Evolutionary conservation across 2,113 vertebrate genomes (phyloP), one percentile per base, ranked within the genome.

Genomic region (Rhinolophus ferrumequinum): DNA sequence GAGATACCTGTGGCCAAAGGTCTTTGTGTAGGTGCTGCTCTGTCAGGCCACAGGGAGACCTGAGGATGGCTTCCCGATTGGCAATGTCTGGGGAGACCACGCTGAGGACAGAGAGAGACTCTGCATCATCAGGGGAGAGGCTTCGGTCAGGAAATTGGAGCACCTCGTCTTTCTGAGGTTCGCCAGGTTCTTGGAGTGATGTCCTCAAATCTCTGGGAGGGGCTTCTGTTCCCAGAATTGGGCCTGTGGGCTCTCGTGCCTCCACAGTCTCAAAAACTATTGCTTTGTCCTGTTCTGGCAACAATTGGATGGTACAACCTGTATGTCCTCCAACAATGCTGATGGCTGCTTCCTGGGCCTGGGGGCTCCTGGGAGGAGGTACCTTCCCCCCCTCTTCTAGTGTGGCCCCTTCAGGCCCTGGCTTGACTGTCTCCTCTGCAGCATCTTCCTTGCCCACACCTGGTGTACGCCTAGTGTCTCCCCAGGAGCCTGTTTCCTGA

Each of bases 91-190:
- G 93, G 50, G 97, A 97, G 75, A 97, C 88, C 95, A 98, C 83
- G 35, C 96, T 98, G 88, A 97, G 95, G 77, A 97, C 92, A 93
- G 98, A 98, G 70, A 98, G 89, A 16, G 98, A 98, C 92, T 98
- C 98, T 92, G 96, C 94, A 41, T 98, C 98, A 95, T 98, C 98
- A 91, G 98, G 96, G 76, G 98, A 98, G 66, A 97, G 89, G 41
- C 95, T 93, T 86, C 14, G 88, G 18, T 97, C 96, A 73, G 95
- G 95, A 96, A 97, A 72, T 0, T 24, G 97, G 50, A 97, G 96
- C 22, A 97, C 67, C 21, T 87, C 90, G 10, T 98, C 97, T 83
- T 95, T 97, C 96, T 96, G 95, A 94, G 87, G 77, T 64, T 90
- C 93, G 28, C 86, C 97, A 80, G 96, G 93, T 92, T 97, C 98